phyloP scores from a whole-genome alignment of 92 coral and sea anemone species.

The Zoanthus gigantus region DNA sequence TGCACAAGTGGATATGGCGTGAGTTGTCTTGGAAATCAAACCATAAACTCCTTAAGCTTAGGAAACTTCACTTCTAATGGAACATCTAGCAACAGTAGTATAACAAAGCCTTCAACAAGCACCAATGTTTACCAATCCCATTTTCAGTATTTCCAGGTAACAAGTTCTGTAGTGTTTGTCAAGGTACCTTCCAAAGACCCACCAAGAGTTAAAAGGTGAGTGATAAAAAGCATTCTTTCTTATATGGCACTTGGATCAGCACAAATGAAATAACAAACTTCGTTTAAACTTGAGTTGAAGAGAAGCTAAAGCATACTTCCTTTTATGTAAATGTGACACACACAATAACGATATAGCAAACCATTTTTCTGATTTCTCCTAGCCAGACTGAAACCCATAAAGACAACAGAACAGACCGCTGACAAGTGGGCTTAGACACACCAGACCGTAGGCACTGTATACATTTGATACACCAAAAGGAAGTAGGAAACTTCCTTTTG shows the following conservation, averaged over 20 bases:
- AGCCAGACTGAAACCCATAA: too few species aligned
- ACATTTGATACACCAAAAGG: too few species aligned
- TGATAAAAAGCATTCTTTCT: too few species aligned
- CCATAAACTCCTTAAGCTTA: slow-evolving; percentile 5
- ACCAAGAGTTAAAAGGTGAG: slow-evolving; percentile 80
- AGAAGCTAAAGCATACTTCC: too few species aligned
- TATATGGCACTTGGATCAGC: neutral
- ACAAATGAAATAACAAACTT: neutral
- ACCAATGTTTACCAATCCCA: slow-evolving; percentile 61
- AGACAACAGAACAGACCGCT: too few species aligned
- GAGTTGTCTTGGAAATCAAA: slow-evolving; percentile 68
- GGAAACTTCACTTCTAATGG: slow-evolving; percentile 20
- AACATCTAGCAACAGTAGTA: slow-evolving; percentile 25
- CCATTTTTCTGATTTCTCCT: too few species aligned
- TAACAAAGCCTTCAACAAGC: slow-evolving; percentile 32
- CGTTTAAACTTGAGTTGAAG: too few species aligned
- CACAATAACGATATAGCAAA: too few species aligned
- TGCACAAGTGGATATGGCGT: slow-evolving; percentile 90
- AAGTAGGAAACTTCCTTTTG: too few species aligned
- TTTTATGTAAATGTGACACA: too few species aligned
- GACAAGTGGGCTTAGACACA: too few species aligned
- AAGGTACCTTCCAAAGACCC: slow-evolving; percentile 75
- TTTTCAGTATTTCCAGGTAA: slow-evolving; percentile 71
- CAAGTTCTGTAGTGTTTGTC: slow-evolving; percentile 86
- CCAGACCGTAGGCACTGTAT: too few species aligned